These are phyloP conservation scores for Phyllostomus discolor DNA, from an alignment of 2,113 vertebrate genomes.

Conservation along the genomic window DNA sequence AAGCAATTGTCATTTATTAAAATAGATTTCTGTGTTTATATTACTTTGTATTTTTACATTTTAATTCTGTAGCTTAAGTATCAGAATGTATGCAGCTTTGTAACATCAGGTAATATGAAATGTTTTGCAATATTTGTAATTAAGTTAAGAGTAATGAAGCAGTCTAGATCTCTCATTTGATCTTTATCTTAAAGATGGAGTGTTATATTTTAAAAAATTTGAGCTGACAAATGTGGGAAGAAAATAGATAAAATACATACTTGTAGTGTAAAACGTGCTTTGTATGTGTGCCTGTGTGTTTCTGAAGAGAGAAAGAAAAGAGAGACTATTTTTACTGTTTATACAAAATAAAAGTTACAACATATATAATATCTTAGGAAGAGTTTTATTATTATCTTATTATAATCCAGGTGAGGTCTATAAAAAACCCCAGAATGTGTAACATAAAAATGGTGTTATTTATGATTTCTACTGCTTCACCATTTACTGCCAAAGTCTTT, in stretches of 20 bases:
- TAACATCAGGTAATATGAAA: neutral
- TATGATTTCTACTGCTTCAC: slow-evolving; percentile 66
- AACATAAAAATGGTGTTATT: slow-evolving; percentile 72
- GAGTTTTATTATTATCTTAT: slow-evolving; percentile 68
- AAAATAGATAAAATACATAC: slow-evolving; percentile 23
- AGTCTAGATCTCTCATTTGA: neutral
- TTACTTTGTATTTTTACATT: neutral
- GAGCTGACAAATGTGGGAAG: neutral
- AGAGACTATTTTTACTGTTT: neutral
- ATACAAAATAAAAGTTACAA: slow-evolving; percentile 53
- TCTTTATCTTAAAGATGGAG: neutral
- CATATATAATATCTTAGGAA: slow-evolving; percentile 41
- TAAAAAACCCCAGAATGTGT: slow-evolving; percentile 62
- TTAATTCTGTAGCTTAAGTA: neutral
- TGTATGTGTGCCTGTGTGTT: neutral
- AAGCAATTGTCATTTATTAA: neutral
- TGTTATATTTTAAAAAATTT: neutral
- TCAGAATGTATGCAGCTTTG: neutral
- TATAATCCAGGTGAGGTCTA: slow-evolving; percentile 62
- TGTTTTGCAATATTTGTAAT: neutral
- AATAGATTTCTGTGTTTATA: neutral
- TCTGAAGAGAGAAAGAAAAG: neutral
- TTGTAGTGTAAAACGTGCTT: neutral
- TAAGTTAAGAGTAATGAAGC: neutral
- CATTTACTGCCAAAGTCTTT: slow-evolving; percentile 62